These are phyloP conservation scores for Emydocephalus ijimae DNA, from an alignment of 2,113 vertebrate species.

Conservation along the genomic window DNA sequence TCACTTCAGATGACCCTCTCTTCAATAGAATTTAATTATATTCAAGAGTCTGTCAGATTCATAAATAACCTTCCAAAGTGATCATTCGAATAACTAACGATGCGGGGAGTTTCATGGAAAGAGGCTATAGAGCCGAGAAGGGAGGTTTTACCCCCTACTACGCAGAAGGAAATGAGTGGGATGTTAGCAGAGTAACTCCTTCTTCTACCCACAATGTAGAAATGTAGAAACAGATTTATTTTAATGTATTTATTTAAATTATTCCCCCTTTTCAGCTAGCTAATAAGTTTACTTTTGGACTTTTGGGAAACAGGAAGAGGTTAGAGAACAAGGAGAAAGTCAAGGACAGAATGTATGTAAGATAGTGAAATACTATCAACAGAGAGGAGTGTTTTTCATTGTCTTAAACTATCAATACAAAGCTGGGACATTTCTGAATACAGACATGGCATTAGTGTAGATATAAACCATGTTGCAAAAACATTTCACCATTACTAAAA, in stretches of 20 bases:
- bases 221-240: background rate
- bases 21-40: background rate
- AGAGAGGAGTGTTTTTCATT: slow-evolving; percentile 30
- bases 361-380: slow-evolving; percentile 27
- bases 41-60: background rate
- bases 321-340: slow-evolving; percentile 44
- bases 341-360: slow-evolving; percentile 32
- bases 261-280: too few relatives aligned
- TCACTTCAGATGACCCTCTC: background rate
- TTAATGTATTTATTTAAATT: too few relatives aligned
- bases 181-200: background rate
- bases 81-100: background rate
- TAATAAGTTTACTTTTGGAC: background rate
- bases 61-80: background rate
- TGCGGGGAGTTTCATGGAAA: background rate
- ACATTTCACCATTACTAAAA: background rate
- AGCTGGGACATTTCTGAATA: background rate
- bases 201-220: background rate
- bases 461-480: slow-evolving; percentile 37
- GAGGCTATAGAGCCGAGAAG: background rate
- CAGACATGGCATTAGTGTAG: background rate
- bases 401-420: slow-evolving; percentile 1
- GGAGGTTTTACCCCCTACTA: background rate
- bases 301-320: slow-evolving; percentile 9
- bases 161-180: background rate